Percentiles rank a stretch among this genome's conserved stretches.
Conservation (phyloP, 2,113 vertebrate genomes). For the Orientallactaga bullata region DNA sequence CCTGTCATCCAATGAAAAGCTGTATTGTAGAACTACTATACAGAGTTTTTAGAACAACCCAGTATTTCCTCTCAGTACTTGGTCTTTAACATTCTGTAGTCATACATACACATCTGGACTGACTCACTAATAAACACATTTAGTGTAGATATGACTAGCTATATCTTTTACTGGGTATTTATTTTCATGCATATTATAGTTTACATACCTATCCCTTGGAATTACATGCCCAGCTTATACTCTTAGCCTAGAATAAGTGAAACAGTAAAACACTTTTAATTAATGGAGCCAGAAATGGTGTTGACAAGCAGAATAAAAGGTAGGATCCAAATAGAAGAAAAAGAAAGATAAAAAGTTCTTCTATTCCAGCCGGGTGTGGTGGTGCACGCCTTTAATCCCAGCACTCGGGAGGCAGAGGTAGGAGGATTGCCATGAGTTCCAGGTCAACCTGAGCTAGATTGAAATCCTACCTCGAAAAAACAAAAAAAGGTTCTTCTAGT, state of each 20-base stretch:
- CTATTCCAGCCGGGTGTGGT: too few species aligned
- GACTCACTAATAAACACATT: neutral
- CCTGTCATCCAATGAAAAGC: neutral
- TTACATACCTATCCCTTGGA: neutral
- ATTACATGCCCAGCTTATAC: neutral
- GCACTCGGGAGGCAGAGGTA: too few species aligned
- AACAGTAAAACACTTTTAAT: neutral
- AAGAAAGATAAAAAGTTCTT: neutral
- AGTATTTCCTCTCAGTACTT: neutral
- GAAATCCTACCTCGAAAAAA: too few species aligned
- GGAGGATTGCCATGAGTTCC: too few species aligned
- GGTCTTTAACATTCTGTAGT: neutral
- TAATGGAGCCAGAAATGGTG: neutral
- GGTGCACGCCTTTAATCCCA: too few species aligned
- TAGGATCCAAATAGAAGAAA: neutral
- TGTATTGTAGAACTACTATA: neutral
- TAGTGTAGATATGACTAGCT: neutral
- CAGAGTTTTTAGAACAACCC: neutral
- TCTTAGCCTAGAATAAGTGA: constrained; percentile 44
- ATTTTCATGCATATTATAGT: neutral
- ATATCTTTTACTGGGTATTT: neutral
- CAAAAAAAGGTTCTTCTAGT: neutral
- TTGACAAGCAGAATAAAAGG: neutral
- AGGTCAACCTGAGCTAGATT: too few species aligned
- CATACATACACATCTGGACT: neutral